Evolutionary conservation across 2,797 vertebrate genomes (phyloP).

Genomic region (Ptychobarbus kaznakovi): DNA sequence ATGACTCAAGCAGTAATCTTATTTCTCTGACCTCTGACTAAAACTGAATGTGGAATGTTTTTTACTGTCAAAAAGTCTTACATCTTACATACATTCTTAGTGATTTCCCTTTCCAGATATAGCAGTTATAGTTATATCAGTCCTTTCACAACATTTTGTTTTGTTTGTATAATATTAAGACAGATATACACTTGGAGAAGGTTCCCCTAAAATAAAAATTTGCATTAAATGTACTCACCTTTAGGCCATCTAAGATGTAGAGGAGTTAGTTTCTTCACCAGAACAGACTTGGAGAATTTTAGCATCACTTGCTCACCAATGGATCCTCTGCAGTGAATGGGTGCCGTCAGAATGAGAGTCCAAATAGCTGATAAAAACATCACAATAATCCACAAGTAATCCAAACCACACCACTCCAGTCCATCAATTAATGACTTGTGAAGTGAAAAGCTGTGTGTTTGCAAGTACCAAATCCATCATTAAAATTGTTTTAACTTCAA

Average conservation of each 20-base stretch:
- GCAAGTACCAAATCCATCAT: too few species aligned
- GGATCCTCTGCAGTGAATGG: background rate
- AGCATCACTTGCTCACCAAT: background rate
- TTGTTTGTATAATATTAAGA: background rate
- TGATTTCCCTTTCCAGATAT: background rate
- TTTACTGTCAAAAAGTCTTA: background rate
- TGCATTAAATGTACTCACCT: background rate
- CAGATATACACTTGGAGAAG: background rate
- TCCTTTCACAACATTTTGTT: background rate
- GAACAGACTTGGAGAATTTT: background rate
- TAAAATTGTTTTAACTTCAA: too few species aligned
- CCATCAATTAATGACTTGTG: background rate
- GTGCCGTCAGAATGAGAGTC: background rate
- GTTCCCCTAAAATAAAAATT: background rate
- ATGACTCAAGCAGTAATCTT: slow-evolving; percentile 61
- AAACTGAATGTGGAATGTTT: slow-evolving; percentile 56
- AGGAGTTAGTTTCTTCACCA: background rate
- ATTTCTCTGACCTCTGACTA: slow-evolving; percentile 62
- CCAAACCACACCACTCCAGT: background rate
- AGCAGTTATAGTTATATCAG: background rate
- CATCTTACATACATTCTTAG: background rate
- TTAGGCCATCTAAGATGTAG: background rate
- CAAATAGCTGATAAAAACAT: background rate
- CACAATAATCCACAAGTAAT: background rate
- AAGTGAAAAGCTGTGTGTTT: too few species aligned